Conservation (phyloP, 2,888 invertebrate genomes). For the Drymonia ruficornis region DNA sequence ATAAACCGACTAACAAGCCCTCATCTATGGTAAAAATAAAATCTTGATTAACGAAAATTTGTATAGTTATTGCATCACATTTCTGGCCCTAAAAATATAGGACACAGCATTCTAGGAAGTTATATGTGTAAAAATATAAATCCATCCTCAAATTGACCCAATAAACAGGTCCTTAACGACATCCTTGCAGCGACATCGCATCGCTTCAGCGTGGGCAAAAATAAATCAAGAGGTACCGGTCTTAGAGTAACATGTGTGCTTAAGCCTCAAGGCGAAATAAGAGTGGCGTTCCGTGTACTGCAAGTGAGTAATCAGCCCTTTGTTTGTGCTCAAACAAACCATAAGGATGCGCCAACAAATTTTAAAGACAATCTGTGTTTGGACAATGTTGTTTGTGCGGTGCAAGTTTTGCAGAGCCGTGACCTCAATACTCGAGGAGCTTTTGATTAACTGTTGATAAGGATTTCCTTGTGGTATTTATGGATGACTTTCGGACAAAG, state of each 20-base stretch:
- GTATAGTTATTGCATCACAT: constrained; percentile 8
- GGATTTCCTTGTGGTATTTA: constrained; percentile 35
- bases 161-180: constrained; percentile 19
- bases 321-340: constrained; percentile 47
- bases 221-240: constrained; percentile 17
- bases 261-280: constrained; percentile 54
- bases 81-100: constrained; percentile 21
- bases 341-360: constrained; percentile 51
- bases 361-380: constrained; percentile 48
- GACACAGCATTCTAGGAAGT: constrained; percentile 11
- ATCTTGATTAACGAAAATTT: background rate
- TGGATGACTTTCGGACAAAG: constrained; percentile 30
- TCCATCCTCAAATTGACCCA: constrained; percentile 26
- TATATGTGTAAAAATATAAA: constrained; percentile 21
- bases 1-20: background rate
- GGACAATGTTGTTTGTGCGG: constrained; percentile 47
- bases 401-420: constrained; percentile 46
- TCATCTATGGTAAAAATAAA: background rate
- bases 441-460: constrained; percentile 41
- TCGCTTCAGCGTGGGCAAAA: constrained; percentile 13
- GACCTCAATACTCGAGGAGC: constrained; percentile 46
- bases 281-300: constrained; percentile 66
- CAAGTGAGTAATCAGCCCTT: constrained; percentile 58
- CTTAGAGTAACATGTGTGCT: constrained; percentile 34
- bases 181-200: constrained; percentile 8